These are phyloP conservation scores for Zosterops pallidus DNA, from an alignment of 2,113 vertebrate species.

Conservation along the genomic window DNA sequence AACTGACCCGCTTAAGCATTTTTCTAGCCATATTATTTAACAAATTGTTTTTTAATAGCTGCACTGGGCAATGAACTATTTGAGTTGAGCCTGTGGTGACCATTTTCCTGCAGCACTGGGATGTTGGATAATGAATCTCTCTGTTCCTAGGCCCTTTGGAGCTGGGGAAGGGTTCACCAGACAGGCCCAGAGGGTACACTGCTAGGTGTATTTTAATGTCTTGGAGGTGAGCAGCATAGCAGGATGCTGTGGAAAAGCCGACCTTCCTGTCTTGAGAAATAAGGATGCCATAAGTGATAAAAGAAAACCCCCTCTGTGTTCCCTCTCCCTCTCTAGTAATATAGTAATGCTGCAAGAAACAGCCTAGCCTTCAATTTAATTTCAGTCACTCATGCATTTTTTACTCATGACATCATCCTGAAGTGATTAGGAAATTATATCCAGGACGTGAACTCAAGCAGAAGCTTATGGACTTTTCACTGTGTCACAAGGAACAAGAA, in stretches of 20 bases:
- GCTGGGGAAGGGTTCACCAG: not conserved
- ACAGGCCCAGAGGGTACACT: not conserved
- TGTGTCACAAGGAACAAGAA: conserved; percentile 1
- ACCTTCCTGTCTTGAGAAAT: not conserved
- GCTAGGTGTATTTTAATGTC: conserved; percentile 22
- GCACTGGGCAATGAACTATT: not conserved
- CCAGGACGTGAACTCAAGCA: conserved; percentile 2
- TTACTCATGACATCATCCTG: not conserved
- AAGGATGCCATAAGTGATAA: not conserved
- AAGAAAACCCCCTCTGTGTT: not conserved
- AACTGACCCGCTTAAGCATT: conserved; percentile 23
- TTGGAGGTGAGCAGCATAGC: not conserved
- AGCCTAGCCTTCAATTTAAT: not conserved
- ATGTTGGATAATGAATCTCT: not conserved
- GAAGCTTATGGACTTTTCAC: not conserved
- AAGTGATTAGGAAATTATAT: conserved; percentile 28
- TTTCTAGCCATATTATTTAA: conserved; percentile 13
- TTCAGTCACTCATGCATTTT: conserved; percentile 9
- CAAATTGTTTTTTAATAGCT: conserved; percentile 44
- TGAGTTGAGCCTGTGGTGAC: not conserved
- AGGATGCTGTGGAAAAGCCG: conserved; percentile 12
- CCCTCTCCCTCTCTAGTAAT: not conserved
- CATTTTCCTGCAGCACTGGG: not conserved
- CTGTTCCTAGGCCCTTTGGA: not conserved
- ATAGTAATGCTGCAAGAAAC: not conserved